Conservation (phyloP, 92 coral and sea anemone species). For the Phenganax marumi region DNA sequence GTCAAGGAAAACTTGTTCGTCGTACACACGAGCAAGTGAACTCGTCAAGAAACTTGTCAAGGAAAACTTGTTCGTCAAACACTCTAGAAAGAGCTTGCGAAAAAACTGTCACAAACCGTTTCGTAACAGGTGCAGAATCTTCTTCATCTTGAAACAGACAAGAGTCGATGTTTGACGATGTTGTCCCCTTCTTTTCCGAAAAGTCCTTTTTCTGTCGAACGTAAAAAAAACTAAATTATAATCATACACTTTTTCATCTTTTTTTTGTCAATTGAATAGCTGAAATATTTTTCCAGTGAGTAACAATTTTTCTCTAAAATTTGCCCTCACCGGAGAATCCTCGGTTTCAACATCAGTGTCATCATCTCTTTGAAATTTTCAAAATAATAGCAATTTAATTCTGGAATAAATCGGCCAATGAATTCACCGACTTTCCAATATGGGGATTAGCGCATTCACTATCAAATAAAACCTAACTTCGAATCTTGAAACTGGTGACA, state of each 20-base stretch:
- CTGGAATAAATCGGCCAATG: no score
- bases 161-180: constrained; percentile 21
- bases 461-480: no score
- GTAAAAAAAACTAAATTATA: not conserved
- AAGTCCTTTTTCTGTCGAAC: not conserved
- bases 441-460: no score
- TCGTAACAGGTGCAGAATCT: constrained; percentile 34
- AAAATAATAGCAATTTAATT: not conserved
- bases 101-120: constrained; percentile 4
- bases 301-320: not conserved
- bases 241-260: not conserved
- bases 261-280: not conserved
- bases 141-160: constrained; percentile 36
- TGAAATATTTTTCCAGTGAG: no score
- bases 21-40: not conserved
- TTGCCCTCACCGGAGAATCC: constrained; percentile 16
- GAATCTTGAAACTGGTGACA: no score
- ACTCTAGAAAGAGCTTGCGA: no score
- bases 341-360: constrained; percentile 24
- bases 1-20: no score
- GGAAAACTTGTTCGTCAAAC: no score
- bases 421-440: no score
- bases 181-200: not conserved
- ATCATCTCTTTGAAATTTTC: not conserved
- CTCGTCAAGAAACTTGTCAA: no score